Base-by-base conservation (phyloP, 2,797 vertebrate genomes). In the Lates japonicus region DNA sequence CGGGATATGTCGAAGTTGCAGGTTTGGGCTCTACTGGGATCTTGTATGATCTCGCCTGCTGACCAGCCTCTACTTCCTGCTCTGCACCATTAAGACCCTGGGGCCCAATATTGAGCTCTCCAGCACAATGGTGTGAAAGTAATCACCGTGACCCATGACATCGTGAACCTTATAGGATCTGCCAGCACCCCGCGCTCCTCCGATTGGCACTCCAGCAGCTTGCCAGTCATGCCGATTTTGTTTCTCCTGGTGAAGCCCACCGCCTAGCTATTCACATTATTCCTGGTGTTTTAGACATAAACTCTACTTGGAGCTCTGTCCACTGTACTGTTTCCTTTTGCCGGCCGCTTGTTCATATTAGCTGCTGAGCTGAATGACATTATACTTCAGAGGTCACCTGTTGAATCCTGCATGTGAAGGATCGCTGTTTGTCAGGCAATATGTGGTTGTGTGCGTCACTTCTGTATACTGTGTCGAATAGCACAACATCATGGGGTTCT, bases 71-170 rank as follows among this genome's bases (percentile, higher is more conserved):
- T 69, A 72, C 89, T 90, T 92, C 88, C 87, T 92, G 82, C 90
- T 88, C n/a, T 85, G 84, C 80, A 59, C 84, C 90, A 91, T 93
- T 89, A 81, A 85, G 88, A 78, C 94, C 90, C 92, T 1, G 19
- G n/a, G n/a, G n/a, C n/a, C n/a, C n/a, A n/a, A n/a, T n/a, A n/a
- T n/a, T n/a, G n/a, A n/a, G n/a, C n/a, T n/a, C n/a, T n/a, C n/a
- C n/a, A 84, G 83, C 75, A 78, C 67, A 63, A 55, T 44, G 69
- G 70, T 83, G 68, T 37, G 79, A 69, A 2, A 75, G 91, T 91
- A 90, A 93, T 93, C 89, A 78, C 79, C 54, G 51, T 91, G 91
- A 88, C 88, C 90, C 82, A 71, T 83, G 85, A 92, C 84, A 85
- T 72, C 31, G 14, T 83, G 81, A 90, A 87, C 87, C 88, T 76